Conservation (phyloP, 2,797 vertebrate species). For the Sebastes minor region DNA sequence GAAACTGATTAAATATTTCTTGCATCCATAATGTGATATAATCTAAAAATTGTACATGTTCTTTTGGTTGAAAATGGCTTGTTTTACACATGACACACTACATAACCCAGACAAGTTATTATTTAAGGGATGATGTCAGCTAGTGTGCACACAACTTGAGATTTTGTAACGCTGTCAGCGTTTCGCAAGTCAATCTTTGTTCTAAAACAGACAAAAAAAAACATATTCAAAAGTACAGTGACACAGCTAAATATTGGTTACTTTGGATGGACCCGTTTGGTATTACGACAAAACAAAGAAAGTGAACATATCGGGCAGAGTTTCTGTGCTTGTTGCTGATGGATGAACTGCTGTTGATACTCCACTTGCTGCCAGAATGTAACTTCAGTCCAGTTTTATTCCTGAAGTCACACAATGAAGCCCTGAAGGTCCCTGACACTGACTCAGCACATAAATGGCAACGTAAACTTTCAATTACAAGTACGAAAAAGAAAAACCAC, state of each 20-base stretch:
- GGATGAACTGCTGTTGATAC: slow-evolving; percentile 15
- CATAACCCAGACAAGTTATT: not conserved
- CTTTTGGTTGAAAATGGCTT: not conserved
- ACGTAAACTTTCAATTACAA: slow-evolving; percentile 57
- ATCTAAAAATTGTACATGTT: not conserved
- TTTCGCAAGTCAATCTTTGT: not conserved
- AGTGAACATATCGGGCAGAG: not conserved
- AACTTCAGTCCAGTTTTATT: slow-evolving; percentile 26
- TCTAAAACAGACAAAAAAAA: not conserved
- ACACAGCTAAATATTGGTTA: slow-evolving; percentile 11
- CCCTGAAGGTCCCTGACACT: slow-evolving; percentile 11
- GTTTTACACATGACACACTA: not conserved
- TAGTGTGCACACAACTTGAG: not conserved
- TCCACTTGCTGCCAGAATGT: slow-evolving; percentile 12
- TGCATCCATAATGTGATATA: not conserved
- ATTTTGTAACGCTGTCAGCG: not conserved
- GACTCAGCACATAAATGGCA: slow-evolving; percentile 46
- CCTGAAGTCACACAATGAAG: slow-evolving; percentile 41
- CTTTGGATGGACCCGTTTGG: not conserved
- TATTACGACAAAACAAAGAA: not conserved
- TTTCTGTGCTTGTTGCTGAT: not conserved
- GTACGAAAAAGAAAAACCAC: slow-evolving; percentile 36
- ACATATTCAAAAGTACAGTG: not conserved
- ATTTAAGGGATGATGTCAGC: not conserved
- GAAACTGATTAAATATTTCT: not conserved